Percentiles rank a stretch among this genome's conserved stretches.
phyloP scores from a whole-genome alignment of 1,140 invertebrate genomes.

The Meteorus sp. region DNA sequence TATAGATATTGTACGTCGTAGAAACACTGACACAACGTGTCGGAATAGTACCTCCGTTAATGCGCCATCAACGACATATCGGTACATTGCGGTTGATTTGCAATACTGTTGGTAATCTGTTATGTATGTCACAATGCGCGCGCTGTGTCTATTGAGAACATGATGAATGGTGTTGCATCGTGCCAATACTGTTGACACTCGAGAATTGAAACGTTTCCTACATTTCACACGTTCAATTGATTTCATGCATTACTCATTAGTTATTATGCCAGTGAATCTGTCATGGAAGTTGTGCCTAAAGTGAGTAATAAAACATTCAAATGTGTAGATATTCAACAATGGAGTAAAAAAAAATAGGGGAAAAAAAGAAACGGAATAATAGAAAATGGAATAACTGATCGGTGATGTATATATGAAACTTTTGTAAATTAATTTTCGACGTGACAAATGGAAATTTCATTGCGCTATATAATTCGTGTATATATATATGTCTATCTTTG shows the following conservation, averaged over 20 bases:
- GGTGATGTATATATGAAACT: too few species aligned
- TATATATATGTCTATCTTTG: too few species aligned
- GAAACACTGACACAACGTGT: too few species aligned
- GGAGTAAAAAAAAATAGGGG: too few species aligned
- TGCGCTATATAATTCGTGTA: too few species aligned
- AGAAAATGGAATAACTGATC: too few species aligned
- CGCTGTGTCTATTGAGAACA: constrained; percentile 5
- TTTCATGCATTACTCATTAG: constrained; percentile 13
- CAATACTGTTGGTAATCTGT: constrained; percentile 13
- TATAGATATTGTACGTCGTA: too few species aligned
- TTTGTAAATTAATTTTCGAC: too few species aligned
- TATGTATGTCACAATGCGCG: constrained; percentile 12
- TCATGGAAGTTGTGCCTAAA: constrained; percentile 4
- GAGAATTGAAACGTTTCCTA: constrained; percentile 15
- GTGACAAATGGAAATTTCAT: too few species aligned
- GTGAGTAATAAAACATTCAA: too few species aligned
- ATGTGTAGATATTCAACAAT: too few species aligned
- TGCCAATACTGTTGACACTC: constrained; percentile 14
- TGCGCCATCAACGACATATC: constrained; percentile 10
- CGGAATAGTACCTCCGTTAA: not conserved
- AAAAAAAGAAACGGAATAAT: too few species aligned
- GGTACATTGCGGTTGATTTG: not conserved
- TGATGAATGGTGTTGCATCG: constrained; percentile 2
- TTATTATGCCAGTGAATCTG: constrained; percentile 7
- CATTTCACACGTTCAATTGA: constrained; percentile 11